Percentiles rank a stretch among this genome's conserved stretches.
Evolutionary conservation across 2,113 vertebrate species (phyloP).

Genomic region (Varanus salvator): DNA sequence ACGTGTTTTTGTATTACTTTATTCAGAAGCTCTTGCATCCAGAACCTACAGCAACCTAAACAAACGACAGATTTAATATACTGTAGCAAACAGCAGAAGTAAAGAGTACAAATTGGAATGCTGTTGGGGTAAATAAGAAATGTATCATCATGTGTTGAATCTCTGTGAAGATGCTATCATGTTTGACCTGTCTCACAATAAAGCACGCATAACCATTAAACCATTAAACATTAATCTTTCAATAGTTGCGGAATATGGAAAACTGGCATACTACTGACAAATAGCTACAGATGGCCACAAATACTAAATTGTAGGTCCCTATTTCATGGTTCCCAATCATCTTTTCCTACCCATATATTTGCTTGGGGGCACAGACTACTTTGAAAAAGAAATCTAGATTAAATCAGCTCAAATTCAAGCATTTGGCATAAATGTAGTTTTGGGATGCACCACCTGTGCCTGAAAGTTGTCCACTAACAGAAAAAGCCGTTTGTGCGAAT

Average conservation of each 20-base stretch:
- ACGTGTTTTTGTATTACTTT: too few species aligned
- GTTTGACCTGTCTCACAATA: neutral
- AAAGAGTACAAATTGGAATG: neutral
- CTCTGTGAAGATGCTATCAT: neutral
- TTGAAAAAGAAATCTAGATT: neutral
- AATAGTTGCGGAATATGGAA: neutral
- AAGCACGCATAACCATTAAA: neutral
- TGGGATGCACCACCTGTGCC: neutral
- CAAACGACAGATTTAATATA: neutral
- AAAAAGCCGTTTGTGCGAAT: neutral
- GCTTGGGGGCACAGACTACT: neutral
- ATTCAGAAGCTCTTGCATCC: neutral
- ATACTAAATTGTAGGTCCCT: neutral
- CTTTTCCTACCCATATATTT: neutral
- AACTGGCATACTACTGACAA: neutral
- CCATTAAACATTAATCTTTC: neutral
- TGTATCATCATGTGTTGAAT: neutral
- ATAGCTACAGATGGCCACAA: neutral
- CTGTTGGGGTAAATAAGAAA: neutral
- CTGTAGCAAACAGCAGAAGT: neutral
- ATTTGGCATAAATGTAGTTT: neutral
- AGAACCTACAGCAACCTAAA: neutral
- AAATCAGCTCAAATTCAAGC: neutral
- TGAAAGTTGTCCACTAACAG: neutral
- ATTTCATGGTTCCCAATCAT: neutral